Evolutionary conservation across 2,113 vertebrate genomes (phyloP).

Genomic region (Phylloscopus trochilus): DNA sequence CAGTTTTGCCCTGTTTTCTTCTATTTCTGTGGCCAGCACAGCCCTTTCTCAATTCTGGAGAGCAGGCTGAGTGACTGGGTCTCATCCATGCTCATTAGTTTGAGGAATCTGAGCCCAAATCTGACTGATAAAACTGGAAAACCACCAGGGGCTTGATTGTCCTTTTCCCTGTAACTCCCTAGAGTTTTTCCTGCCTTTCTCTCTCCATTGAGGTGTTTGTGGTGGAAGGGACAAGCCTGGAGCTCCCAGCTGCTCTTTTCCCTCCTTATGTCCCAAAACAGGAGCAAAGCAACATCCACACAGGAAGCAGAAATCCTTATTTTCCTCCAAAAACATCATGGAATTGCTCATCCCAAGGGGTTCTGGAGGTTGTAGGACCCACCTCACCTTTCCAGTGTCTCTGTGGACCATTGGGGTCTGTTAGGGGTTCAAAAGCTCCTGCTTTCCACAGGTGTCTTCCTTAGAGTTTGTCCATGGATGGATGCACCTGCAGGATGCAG

Average conservation of each 20-base stretch:
- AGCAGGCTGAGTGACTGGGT: background rate
- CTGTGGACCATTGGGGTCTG: accelerated
- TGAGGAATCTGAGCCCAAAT: background rate
- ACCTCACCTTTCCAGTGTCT: background rate
- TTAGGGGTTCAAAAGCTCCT: background rate
- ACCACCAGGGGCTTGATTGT: background rate
- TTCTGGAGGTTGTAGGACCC: background rate
- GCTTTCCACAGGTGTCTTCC: accelerated
- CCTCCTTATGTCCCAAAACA: background rate
- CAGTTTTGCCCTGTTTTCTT: background rate
- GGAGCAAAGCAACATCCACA: background rate
- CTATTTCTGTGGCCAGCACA: background rate
- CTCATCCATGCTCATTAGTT: background rate
- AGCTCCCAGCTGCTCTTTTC: background rate
- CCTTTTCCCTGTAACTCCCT: background rate
- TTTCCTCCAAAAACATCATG: accelerated
- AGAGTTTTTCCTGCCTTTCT: background rate
- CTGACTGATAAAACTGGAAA: background rate
- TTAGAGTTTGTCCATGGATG: background rate
- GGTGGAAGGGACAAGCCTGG: background rate
- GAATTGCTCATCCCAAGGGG: background rate
- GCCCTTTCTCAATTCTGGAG: background rate
- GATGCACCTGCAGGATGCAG: background rate
- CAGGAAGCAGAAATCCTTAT: background rate
- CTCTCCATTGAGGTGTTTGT: accelerated